Base-by-base conservation (phyloP, 2,888 invertebrate species). In the Epinotia ramella region DNA sequence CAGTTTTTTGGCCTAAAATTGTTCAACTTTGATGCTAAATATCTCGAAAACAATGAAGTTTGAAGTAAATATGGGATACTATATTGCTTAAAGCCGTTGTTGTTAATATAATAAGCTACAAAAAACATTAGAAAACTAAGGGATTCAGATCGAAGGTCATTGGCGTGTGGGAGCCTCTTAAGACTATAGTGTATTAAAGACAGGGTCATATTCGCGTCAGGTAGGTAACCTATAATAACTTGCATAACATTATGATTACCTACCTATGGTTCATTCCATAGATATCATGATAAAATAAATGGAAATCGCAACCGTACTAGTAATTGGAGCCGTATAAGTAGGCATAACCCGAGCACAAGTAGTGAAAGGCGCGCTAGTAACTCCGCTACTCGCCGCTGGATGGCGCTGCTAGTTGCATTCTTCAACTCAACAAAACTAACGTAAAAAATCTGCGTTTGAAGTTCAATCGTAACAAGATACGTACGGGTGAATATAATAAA, bases 381-480 rank as follows among this genome's bases (percentile, higher is more conserved):
- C 87, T 53, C 73, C 20, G 64, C 92, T 91, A 91, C 87, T 89
- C 88, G 82, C 64, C 84, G 81, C 81, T 84, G 90, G 93, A 90
- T 93, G 92, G 91, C 92, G 90, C 64, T 84, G 86, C 78, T 7
- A 46, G 86, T 77, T 56, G 40, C 56, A n/a, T 60, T 64, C 63
- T 53, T 59, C 53, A 66, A 56, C 53, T n/a, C 53, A 28, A 33
- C 49, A 53, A 53, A n/a, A 53, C n/a, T 53, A n/a, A n/a, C 16
- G 53, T 18, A 53, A 33, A 66, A 65, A 56, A 64, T 7, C 13
- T 28, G 49, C 49, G n/a, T 49, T 49, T 11, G 24, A 65, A 65
- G 24, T 49, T 24, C 24, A 65, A 33, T 33, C 28, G n/a, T 66
- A 28, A 53, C 11, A 1, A 0, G 6, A 53, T 1, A 13, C 33